Conservation (phyloP, 2,888 invertebrate genomes). For the Petrophora chlorosata region DNA sequence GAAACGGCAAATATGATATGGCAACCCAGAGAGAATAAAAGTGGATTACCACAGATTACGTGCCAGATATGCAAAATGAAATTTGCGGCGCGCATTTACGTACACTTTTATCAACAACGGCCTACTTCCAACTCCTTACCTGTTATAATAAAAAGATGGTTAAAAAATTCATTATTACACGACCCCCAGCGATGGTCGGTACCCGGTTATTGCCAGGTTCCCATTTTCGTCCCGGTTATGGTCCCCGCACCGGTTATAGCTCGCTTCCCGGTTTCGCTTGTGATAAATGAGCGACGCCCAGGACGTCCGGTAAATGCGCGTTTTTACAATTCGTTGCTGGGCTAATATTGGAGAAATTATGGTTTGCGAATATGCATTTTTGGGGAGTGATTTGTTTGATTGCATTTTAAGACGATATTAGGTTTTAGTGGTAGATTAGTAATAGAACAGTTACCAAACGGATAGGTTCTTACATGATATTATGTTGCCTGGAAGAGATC, state of each 20-base stretch:
- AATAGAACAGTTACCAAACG: too few species aligned
- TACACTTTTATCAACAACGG: slow-evolving; percentile 19
- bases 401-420: too few species aligned
- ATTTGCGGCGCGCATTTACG: slow-evolving; percentile 11
- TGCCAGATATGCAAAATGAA: slow-evolving; percentile 14
- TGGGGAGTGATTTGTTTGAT: neutral
- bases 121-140: slow-evolving; percentile 30
- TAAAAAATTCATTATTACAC: slow-evolving; percentile 38
- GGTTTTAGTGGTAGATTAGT: too few species aligned
- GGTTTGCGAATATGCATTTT: slow-evolving; percentile 11
- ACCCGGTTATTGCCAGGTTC: slow-evolving; percentile 34
- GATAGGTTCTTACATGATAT: too few species aligned
- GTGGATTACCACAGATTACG: slow-evolving; percentile 11
- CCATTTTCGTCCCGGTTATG: slow-evolving; percentile 44
- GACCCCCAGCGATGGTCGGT: slow-evolving; percentile 48
- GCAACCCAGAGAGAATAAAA: slow-evolving; percentile 14
- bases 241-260: slow-evolving; percentile 49
- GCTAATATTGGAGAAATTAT: slow-evolving; percentile 33
- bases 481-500: too few species aligned
- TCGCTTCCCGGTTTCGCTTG: slow-evolving; percentile 44
- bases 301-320: slow-evolving; percentile 48
- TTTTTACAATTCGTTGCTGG: slow-evolving; percentile 57
- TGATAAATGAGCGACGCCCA: slow-evolving; percentile 40
- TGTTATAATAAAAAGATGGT: slow-evolving; percentile 35
- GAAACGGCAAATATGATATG: slow-evolving; percentile 5